phyloP scores from a whole-genome alignment of 2,113 vertebrate species.

The Ginglymostoma cirratum region DNA sequence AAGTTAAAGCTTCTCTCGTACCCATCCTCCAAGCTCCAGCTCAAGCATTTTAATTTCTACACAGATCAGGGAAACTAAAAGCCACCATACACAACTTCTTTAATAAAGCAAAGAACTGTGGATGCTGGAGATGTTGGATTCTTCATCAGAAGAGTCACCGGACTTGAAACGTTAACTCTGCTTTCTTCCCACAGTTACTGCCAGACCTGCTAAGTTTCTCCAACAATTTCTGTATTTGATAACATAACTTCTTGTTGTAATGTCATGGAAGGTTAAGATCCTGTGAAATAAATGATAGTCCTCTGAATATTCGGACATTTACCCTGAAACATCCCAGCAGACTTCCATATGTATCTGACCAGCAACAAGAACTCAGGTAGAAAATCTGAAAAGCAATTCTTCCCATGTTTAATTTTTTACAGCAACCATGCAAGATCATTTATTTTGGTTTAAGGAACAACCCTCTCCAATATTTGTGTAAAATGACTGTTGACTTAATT shows the following conservation, averaged over 20 bases:
- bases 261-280: background rate
- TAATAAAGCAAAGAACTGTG: no score
- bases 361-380: background rate
- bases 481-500: background rate
- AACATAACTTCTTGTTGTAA: background rate
- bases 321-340: background rate
- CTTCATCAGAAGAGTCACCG: no score
- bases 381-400: background rate
- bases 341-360: background rate
- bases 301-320: background rate
- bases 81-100: no score
- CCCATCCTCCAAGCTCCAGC: background rate
- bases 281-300: background rate
- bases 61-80: background rate
- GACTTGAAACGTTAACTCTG: no score
- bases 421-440: background rate
- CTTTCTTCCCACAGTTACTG: no score
- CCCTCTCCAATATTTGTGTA: background rate
- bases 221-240: background rate
- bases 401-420: background rate
- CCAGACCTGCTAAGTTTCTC: no score
- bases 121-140: no score
- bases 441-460: background rate
- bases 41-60: background rate
- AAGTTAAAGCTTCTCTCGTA: background rate